phyloP scores from a whole-genome alignment of 2,888 invertebrate species.

The Sphaerophoria taeniata region DNA sequence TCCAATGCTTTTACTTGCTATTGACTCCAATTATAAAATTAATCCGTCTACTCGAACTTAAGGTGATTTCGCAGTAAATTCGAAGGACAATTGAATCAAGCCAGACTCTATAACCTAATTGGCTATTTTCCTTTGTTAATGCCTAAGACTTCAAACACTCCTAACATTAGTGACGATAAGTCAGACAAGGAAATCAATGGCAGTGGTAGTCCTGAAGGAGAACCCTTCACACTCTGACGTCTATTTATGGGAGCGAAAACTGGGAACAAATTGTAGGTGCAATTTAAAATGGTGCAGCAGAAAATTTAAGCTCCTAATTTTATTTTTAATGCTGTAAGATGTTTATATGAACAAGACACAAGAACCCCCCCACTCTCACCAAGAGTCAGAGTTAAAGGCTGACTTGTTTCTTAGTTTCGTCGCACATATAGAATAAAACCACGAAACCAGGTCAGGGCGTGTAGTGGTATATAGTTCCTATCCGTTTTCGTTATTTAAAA shows the following conservation, averaged over 20 bases:
- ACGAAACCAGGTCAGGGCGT: too few relatives aligned
- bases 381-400: too few relatives aligned
- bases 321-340: too few relatives aligned
- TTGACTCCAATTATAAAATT: conserved; percentile 35
- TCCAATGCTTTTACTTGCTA: background rate
- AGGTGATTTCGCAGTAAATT: background rate
- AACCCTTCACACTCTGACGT: too few relatives aligned
- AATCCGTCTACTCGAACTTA: too few relatives aligned
- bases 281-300: background rate
- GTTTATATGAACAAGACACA: too few relatives aligned
- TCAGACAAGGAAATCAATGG: background rate
- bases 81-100: conserved; percentile 6
- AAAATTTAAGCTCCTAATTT: conserved; percentile 32
- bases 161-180: background rate
- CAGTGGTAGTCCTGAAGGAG: background rate
- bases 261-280: conserved; percentile 8
- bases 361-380: too few relatives aligned
- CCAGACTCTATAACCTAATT: conserved; percentile 36
- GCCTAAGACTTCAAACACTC: background rate
- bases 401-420: too few relatives aligned
- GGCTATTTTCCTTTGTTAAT: conserved; percentile 32
- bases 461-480: too few relatives aligned
- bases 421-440: too few relatives aligned
- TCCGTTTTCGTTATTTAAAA: too few relatives aligned
- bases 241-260: background rate